Evolutionary conservation across 2,113 vertebrate species (phyloP).

Genomic region (Noturus placidus): DNA sequence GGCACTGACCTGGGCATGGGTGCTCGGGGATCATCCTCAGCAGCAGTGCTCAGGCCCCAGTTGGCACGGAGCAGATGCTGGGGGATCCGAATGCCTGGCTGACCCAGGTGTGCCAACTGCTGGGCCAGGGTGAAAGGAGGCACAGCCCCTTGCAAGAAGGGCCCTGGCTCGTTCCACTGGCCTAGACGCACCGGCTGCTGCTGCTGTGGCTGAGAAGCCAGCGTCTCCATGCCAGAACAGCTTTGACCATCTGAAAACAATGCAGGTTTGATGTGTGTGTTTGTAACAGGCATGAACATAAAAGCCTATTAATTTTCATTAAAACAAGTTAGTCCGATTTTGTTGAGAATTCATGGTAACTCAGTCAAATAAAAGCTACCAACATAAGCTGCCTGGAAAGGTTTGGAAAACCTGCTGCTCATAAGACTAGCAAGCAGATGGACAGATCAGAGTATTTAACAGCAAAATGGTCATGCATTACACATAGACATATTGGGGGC

Average conservation of each 20-base stretch:
- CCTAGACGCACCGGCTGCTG: conserved; percentile 83
- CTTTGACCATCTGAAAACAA: conserved; percentile 76
- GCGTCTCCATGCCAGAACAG: conserved; percentile 83
- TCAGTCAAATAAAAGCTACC: neutral
- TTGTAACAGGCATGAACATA: neutral
- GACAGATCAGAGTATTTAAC: conserved; percentile 30
- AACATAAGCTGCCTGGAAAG: neutral
- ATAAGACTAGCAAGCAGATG: conserved; percentile 8
- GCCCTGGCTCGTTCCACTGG: conserved; percentile 89
- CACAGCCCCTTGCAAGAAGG: conserved; percentile 84
- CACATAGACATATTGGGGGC: neutral
- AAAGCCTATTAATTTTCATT: neutral
- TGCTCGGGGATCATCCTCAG: conserved; percentile 84
- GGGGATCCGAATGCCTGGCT: conserved; percentile 84
- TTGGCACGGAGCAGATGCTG: conserved; percentile 85
- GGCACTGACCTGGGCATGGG: conserved; percentile 81
- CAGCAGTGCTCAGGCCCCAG: conserved; percentile 84
- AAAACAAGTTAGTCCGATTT: neutral
- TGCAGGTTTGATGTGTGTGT: neutral
- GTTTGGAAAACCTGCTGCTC: conserved; percentile 7
- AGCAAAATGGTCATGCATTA: neutral
- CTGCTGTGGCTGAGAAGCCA: conserved; percentile 73
- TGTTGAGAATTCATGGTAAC: neutral
- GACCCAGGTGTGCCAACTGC: conserved; percentile 86
- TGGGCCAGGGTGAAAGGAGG: conserved; percentile 82